Conservation (phyloP, 2,797 vertebrate species). For the Chelon labrosus region DNA sequence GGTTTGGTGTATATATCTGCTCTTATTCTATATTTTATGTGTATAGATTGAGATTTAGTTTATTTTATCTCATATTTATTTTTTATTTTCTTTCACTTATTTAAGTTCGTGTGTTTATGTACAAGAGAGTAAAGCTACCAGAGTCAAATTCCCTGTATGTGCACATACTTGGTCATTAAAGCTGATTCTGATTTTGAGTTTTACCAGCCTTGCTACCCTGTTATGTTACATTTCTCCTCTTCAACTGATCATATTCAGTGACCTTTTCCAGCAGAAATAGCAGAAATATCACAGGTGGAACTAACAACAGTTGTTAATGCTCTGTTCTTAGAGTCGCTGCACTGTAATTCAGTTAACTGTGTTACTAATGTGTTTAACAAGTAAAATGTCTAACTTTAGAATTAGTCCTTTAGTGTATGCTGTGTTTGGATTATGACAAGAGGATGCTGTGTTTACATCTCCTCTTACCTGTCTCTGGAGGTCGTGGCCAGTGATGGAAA, state of each 20-base stretch:
- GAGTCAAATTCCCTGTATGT: too few species aligned
- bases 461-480: not conserved
- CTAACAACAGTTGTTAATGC: not conserved
- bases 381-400: not conserved
- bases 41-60: too few species aligned
- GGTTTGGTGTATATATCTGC: too few species aligned
- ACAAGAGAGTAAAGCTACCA: too few species aligned
- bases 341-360: not conserved
- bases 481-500: not conserved
- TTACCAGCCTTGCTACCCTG: not conserved
- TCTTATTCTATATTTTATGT: too few species aligned
- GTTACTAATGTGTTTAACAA: not conserved
- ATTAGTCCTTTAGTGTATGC: not conserved
- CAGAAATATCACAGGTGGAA: not conserved
- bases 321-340: not conserved
- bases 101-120: too few species aligned
- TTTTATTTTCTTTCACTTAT: not conserved
- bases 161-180: too few species aligned
- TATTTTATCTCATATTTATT: not conserved
- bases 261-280: not conserved
- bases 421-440: constrained; percentile 2
- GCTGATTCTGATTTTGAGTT: not conserved
- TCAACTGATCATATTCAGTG: not conserved
- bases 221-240: not conserved
- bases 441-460: not conserved